Percentiles rank a stretch among this genome's conserved stretches.
These are phyloP conservation scores for Helostoma temminkii DNA, from an alignment of 2,797 vertebrate species.

Conservation along the genomic window DNA sequence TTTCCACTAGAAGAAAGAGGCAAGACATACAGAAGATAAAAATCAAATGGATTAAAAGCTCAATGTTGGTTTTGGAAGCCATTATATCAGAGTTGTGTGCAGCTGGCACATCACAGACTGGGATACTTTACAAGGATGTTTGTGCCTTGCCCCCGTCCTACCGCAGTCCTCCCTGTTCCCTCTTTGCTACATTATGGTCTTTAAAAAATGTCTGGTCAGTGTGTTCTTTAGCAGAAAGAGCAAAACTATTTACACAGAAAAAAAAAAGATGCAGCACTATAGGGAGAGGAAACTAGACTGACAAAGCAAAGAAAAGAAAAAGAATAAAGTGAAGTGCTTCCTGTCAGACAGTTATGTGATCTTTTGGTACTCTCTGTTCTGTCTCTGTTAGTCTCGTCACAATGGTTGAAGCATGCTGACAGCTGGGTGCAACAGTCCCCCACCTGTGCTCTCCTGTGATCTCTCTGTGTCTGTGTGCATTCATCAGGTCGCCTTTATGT, in stretches of 20 bases:
- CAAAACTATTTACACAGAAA: constrained; percentile 3
- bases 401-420: constrained; percentile 34
- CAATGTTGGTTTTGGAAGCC: constrained; percentile 28
- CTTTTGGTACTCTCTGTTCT: not conserved
- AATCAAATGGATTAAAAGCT: not conserved
- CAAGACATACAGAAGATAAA: constrained; percentile 15
- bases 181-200: constrained; percentile 21
- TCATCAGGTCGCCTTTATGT: constrained; percentile 28
- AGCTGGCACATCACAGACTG: not conserved
- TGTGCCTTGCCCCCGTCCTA: not conserved
- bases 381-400: constrained; percentile 25
- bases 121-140: constrained; percentile 3
- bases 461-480: not conserved
- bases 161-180: constrained; percentile 11
- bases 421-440: constrained; percentile 25
- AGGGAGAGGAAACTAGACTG: not conserved
- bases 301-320: not conserved
- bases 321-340: not conserved
- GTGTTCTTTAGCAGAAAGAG: constrained; percentile 18
- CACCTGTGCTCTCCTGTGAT: constrained; percentile 24
- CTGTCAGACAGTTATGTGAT: constrained; percentile 22
- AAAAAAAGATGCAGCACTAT: not conserved
- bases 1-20: constrained; percentile 10
- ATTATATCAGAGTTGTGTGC: constrained; percentile 19
- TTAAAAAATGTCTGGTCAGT: constrained; percentile 16